Evolutionary conservation across 2,888 invertebrate species (phyloP), one percentile per base, ranked within the genome.

Genomic region (Elegia similella): DNA sequence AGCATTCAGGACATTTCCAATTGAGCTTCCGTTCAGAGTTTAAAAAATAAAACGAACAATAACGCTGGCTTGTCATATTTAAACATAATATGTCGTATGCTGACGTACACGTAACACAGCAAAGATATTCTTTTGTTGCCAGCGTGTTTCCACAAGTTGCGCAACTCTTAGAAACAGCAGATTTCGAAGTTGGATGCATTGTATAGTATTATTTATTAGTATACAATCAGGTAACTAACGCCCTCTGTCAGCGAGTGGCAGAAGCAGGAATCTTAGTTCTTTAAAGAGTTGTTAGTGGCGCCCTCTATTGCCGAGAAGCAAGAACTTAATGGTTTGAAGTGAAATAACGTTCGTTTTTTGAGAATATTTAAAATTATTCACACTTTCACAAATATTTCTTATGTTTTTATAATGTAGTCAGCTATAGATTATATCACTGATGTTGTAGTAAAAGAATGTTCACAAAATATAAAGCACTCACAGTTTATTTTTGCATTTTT

Each of bases 1-100:
- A 7, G 29, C 61, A 61, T 29, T 52, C 55, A 2, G 57, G 56
- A 43, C 61, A 61, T 29, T 53, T 61, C 59, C 61, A 61, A 16
- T 13, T 32, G 0, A 29, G 16, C 29, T 56, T 55, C 5, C 47
- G 32, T 13, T 55, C 52, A 6, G n/a, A 1, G 7, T 57, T 38
- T 1, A 13, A 8, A 12, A 30, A 23, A 10, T 56, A 59, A n/a
- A 57, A 54, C 1, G 34, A 38, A 12, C 38, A 7, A n/a, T 38
- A 59, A 17, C 59, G 56, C 23, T 59, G 32, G n/a, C 34, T n/a
- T 1, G 34, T n/a, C 10, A 59, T 43, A 17, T 59, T 56, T 7
- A 42, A 32, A 15, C 59, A 59, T 17, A 34, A 2, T 6, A 59
- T 29, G 23, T 59, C 59, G 15, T 54, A 57, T n/a, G 30, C 53